Percentiles rank a stretch among this genome's conserved stretches.
phyloP scores from a whole-genome alignment of 1,140 invertebrate genomes.

The Drosophila arawakana region DNA sequence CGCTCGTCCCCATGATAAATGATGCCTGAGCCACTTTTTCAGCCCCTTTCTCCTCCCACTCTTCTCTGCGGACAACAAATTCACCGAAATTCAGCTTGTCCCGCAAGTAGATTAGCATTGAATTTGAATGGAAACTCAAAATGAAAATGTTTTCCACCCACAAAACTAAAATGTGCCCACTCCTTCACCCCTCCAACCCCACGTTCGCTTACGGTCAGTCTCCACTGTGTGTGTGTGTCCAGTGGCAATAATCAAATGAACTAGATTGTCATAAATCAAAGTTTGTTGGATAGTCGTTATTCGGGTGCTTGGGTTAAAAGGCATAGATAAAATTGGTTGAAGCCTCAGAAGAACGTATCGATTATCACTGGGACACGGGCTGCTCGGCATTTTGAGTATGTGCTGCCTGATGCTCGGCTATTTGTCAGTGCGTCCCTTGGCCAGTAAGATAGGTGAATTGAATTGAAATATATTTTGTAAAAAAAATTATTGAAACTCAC shows the following conservation, averaged over 20 bases:
- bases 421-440: constrained; percentile 55
- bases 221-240: constrained; percentile 13
- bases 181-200: neutral
- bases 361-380: constrained; percentile 11
- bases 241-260: constrained; percentile 77
- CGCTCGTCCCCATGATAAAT: constrained; percentile 64
- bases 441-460: constrained; percentile 1
- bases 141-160: constrained; percentile 72
- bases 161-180: constrained; percentile 12
- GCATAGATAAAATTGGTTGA: constrained; percentile 65
- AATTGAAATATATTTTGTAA: constrained; percentile 4
- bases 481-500: neutral
- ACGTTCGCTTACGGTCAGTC: neutral
- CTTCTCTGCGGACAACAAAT: constrained; percentile 11
- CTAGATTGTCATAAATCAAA: constrained; percentile 80
- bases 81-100: constrained; percentile 62
- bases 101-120: constrained; percentile 78
- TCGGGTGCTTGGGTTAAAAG: constrained; percentile 56
- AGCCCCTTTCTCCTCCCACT: neutral
- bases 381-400: constrained; percentile 14
- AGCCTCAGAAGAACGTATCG: constrained; percentile 44
- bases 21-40: constrained; percentile 54
- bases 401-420: constrained; percentile 52
- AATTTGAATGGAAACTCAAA: constrained; percentile 80
- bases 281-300: constrained; percentile 66